These are phyloP conservation scores for Polyommatus iphigenia DNA, from an alignment of 2,888 invertebrate species.

Conservation along the genomic window DNA sequence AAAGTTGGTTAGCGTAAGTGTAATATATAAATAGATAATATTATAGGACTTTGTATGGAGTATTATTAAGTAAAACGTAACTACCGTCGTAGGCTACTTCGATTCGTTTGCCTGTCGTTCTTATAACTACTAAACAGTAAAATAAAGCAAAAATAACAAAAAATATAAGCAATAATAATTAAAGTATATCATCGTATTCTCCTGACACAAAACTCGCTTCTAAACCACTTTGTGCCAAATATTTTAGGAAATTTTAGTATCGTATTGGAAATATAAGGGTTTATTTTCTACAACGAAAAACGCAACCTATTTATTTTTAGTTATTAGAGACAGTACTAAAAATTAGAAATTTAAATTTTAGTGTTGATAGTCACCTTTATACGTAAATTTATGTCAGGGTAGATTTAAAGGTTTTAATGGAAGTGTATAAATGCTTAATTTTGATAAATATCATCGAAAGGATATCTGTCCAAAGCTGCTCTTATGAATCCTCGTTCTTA, in stretches of 20 bases:
- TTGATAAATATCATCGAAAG: constrained; percentile 66
- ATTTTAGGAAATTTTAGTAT: constrained; percentile 49
- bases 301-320: constrained; percentile 54
- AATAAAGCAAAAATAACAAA: neutral
- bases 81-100: constrained; percentile 29
- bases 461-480: constrained; percentile 69
- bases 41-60: constrained; percentile 76
- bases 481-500: constrained; percentile 45
- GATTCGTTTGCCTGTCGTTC: constrained; percentile 24
- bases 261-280: constrained; percentile 23
- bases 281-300: constrained; percentile 35
- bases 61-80: constrained; percentile 48
- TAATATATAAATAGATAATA: constrained; percentile 72
- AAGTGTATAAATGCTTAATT: constrained; percentile 70
- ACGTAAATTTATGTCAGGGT: constrained; percentile 95
- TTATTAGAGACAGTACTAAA: constrained; percentile 65
- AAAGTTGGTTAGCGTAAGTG: constrained; percentile 76
- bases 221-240: constrained; percentile 75
- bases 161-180: constrained; percentile 11
- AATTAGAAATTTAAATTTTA: constrained; percentile 67
- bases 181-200: neutral
- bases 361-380: constrained; percentile 85
- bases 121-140: constrained; percentile 3
- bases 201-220: constrained; percentile 49
- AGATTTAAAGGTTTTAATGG: constrained; percentile 66